phyloP scores from a whole-genome alignment of 2,888 invertebrate species.

The Volucella zonaria region DNA sequence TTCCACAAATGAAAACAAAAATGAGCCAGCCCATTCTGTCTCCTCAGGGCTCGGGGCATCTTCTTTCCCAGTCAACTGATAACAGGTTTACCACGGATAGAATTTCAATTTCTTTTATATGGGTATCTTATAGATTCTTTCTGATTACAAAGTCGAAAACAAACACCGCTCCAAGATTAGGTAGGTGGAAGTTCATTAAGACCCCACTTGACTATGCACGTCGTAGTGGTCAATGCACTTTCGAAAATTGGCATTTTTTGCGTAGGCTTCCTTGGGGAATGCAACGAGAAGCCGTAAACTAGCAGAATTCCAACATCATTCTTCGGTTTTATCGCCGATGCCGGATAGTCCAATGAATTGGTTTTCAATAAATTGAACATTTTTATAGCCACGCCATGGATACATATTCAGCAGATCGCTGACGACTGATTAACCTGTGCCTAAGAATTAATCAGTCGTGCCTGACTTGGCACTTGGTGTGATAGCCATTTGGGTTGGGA shows the following conservation, averaged over 20 bases:
- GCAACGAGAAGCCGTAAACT: conserved; percentile 2
- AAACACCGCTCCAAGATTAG: conserved; percentile 46
- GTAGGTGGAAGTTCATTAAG: conserved; percentile 43
- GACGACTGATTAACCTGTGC: conserved; percentile 39
- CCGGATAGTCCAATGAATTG: conserved; percentile 39
- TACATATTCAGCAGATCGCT: conserved; percentile 48
- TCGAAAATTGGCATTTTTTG: conserved; percentile 60
- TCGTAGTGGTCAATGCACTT: conserved; percentile 43
- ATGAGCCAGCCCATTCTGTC: not conserved
- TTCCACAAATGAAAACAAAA: conserved; percentile 6
- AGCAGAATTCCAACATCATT: conserved; percentile 36
- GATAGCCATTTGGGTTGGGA: not conserved
- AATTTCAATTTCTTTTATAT: conserved; percentile 31
- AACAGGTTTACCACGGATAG: conserved; percentile 46
- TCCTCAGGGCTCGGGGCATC: conserved; percentile 40
- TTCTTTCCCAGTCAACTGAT: conserved; percentile 41
- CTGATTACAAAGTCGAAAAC: conserved; percentile 50
- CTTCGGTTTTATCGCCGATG: conserved; percentile 7
- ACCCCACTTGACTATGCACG: not conserved
- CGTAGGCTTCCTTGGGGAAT: conserved; percentile 53
- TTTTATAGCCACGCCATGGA: conserved; percentile 43
- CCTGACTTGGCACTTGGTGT: not conserved
- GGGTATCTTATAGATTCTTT: conserved; percentile 40
- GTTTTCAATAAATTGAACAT: conserved; percentile 53
- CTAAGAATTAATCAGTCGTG: conserved; percentile 56